Evolutionary conservation across 2,888 invertebrate species (phyloP).

Genomic region (Hemaris fuciformis): DNA sequence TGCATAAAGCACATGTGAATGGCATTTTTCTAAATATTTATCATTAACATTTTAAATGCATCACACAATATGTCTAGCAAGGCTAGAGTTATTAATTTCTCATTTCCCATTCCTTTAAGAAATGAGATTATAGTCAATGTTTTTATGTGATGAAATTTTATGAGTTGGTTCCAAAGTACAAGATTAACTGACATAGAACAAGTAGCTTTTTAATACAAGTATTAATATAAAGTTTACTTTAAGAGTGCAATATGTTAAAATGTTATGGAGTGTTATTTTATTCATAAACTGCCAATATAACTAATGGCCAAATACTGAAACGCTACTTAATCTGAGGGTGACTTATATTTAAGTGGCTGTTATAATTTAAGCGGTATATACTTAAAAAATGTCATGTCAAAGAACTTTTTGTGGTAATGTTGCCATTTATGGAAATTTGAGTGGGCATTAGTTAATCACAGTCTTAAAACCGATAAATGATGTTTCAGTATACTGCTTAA

Average conservation of each 20-base stretch:
- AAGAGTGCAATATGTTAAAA: not conserved
- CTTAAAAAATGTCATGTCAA: too few species aligned
- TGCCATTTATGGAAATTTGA: too few species aligned
- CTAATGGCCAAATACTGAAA: too few species aligned
- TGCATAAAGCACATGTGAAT: conserved; percentile 29
- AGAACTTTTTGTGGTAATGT: too few species aligned
- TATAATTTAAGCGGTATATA: too few species aligned
- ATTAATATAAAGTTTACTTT: not conserved
- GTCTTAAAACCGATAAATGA: too few species aligned
- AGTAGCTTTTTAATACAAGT: not conserved
- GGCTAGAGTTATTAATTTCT: conserved; percentile 24
- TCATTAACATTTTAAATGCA: not conserved
- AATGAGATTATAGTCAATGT: not conserved
- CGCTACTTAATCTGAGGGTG: too few species aligned
- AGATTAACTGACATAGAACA: not conserved
- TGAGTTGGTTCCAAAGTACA: not conserved
- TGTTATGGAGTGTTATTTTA: not conserved
- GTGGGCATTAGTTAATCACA: too few species aligned
- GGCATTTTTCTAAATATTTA: not conserved
- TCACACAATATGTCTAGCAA: conserved; percentile 28
- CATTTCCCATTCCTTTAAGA: not conserved
- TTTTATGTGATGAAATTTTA: not conserved
- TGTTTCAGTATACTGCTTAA: too few species aligned
- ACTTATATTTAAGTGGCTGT: too few species aligned
- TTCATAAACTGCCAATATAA: not conserved